A percentile compares a stretch with the other conserved stretches of the same genome.
These are phyloP conservation scores for Linepithema humile DNA, from an alignment of 1,140 invertebrate genomes.

Conservation along the genomic window DNA sequence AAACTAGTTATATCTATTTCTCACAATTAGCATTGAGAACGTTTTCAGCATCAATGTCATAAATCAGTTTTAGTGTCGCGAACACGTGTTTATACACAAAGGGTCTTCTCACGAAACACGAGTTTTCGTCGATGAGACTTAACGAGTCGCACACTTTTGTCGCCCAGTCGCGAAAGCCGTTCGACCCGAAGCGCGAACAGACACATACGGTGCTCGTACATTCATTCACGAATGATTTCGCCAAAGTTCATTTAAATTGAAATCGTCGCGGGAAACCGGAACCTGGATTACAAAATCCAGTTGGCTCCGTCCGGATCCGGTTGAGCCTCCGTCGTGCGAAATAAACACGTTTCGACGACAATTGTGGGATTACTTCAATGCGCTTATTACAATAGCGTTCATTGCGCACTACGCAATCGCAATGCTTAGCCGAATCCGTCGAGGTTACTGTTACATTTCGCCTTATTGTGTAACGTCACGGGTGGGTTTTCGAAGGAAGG, in stretches of 20 bases:
- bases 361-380: conserved; percentile 51
- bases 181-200: neutral
- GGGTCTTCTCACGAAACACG: conserved; percentile 29
- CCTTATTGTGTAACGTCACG: conserved; percentile 25
- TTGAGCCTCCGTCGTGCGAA: conserved; percentile 26
- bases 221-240: conserved; percentile 9
- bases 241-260: conserved; percentile 11
- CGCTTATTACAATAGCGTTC: conserved; percentile 31
- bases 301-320: conserved; percentile 38
- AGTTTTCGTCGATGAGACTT: conserved; percentile 27
- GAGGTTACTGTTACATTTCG: conserved; percentile 25
- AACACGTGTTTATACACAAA: conserved; percentile 49
- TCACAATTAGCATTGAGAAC: neutral
- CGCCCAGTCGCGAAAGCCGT: conserved; percentile 16
- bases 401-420: neutral
- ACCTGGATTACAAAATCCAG: conserved; percentile 8
- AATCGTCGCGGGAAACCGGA: conserved; percentile 35
- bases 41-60: neutral
- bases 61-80: conserved; percentile 2
- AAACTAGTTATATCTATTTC: neutral
- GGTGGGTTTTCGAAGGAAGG: neutral
- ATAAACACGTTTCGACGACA: conserved; percentile 51
- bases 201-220: conserved; percentile 25
- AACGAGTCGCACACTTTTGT: no score
- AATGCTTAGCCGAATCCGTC: conserved; percentile 1